These are phyloP conservation scores for Drosophila miranda DNA, from an alignment of 1,140 invertebrate species.

Conservation along the genomic window DNA sequence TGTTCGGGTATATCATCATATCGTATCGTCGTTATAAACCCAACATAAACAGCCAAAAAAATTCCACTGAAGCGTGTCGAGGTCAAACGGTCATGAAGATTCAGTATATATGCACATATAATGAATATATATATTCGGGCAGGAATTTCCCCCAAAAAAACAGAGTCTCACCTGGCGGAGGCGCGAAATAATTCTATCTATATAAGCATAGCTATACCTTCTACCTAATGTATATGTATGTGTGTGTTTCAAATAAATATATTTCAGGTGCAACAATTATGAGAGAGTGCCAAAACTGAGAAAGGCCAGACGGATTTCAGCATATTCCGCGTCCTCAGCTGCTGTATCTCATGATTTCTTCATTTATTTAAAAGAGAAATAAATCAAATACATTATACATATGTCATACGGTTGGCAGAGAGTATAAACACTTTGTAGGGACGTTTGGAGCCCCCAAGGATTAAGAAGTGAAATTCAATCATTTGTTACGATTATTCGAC, in stretches of 20 bases:
- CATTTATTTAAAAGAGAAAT: slow-evolving; percentile 19
- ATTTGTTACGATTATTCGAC: too few relatives aligned
- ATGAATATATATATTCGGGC: neutral
- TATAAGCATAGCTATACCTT: neutral
- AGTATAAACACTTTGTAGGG: neutral
- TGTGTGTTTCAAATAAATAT: neutral
- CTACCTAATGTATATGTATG: neutral
- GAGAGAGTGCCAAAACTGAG: slow-evolving; percentile 27
- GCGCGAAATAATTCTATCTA: slow-evolving; percentile 30
- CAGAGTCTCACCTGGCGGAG: slow-evolving; percentile 24
- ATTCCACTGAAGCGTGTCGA: slow-evolving; percentile 66
- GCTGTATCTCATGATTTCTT: slow-evolving; percentile 9
- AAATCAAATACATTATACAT: too few relatives aligned
- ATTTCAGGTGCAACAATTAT: slow-evolving; percentile 34
- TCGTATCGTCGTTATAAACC: slow-evolving; percentile 27
- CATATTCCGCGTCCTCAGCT: slow-evolving; percentile 25
- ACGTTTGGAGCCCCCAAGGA: too few relatives aligned
- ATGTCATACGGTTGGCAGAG: neutral
- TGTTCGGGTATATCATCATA: slow-evolving; percentile 16
- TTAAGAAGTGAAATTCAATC: too few relatives aligned
- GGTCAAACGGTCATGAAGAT: slow-evolving; percentile 43
- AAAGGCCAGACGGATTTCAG: slow-evolving; percentile 13
- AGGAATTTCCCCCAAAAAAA: neutral
- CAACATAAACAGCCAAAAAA: slow-evolving; percentile 53
- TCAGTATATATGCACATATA: slow-evolving; percentile 9